Percentiles rank a stretch among this genome's conserved stretches.
Evolutionary conservation across 2,113 vertebrate species (phyloP).

Genomic region (Upupa epops): DNA sequence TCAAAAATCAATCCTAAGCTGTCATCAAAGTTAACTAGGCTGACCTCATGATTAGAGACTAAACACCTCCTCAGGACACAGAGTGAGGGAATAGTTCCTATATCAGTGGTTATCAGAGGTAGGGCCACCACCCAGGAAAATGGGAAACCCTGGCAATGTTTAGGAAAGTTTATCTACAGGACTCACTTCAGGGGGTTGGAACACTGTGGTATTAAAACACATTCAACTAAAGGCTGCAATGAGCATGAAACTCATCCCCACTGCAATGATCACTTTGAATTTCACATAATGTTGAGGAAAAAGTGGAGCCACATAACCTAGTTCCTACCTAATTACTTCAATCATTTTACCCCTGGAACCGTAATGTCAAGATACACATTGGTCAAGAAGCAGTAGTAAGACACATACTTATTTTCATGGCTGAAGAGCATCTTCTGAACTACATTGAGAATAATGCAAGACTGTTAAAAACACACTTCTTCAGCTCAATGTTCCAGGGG

Average conservation of each 20-base stretch:
- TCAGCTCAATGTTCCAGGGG: not conserved
- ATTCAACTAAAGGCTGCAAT: not conserved
- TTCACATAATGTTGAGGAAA: not conserved
- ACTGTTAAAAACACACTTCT: not conserved
- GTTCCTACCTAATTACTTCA: not conserved
- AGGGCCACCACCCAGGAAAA: not conserved
- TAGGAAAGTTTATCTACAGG: not conserved
- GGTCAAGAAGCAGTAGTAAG: not conserved
- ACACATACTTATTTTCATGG: not conserved
- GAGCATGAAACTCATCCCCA: not conserved
- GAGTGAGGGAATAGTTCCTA: conserved; percentile 11
- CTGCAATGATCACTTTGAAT: not conserved
- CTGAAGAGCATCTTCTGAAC: not conserved
- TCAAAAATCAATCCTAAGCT: conserved; percentile 50
- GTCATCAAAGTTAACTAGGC: conserved; percentile 42
- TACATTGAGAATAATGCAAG: not conserved
- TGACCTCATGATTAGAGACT: conserved; percentile 27
- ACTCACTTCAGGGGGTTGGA: not conserved
- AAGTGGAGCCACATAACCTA: not conserved
- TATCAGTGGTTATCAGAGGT: not conserved
- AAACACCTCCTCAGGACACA: conserved; percentile 28
- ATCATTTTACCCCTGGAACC: not conserved
- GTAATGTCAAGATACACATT: not conserved
- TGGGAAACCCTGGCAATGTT: not conserved
- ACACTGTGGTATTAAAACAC: not conserved